Base-by-base conservation (phyloP, 1,140 invertebrate genomes). In the Drosophila dunni region DNA sequence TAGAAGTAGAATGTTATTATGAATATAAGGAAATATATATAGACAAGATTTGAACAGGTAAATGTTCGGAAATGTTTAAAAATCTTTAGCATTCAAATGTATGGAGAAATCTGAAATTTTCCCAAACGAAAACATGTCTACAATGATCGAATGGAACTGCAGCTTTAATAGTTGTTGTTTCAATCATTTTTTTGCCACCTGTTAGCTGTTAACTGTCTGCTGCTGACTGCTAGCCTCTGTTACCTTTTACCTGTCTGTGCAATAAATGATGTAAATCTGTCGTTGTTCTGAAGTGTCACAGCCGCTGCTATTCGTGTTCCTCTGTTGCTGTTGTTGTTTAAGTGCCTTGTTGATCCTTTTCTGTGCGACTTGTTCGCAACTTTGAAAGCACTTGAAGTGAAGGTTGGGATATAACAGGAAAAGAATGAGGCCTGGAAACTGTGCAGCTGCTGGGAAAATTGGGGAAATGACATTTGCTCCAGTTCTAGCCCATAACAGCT, bases 181-280 rank as follows among this genome's bases (percentile, higher is more conserved):
- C 51, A 51, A 15, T 24, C 66, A 77, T 45, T 11, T 17, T 36
- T 44, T 58, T 62, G 15, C 56, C 74, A 82, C 75, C 62, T 78
- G 80, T 68, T 68, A 29, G 24, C 24, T 29, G 80, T 68, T 68
- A 29, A 6, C 24, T 29, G 24, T 29, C 24, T 29, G 24, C 4
- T 6, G 24, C 6, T 29, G 24, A 6, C 24, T 29, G 24, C 24
- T 1, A 20, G 0, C 17, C 17, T 42, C 51, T 62, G 15, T 50
- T 68, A 82, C 75, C 62, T 78, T 79, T 68, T 68, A 61, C 51
- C 70, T 70, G 67, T 71, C 76, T 69, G 75, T 48, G 81, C 72
- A 71, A 83, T 86, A 88, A 86, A 88, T 86, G 83, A 86, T 86
- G 83, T 74, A 83, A 86, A 83, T 79, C 79, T 88, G 83, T 86